Base-by-base conservation (phyloP, 1,140 invertebrate genomes). In the Cryptotermes secundus region DNA sequence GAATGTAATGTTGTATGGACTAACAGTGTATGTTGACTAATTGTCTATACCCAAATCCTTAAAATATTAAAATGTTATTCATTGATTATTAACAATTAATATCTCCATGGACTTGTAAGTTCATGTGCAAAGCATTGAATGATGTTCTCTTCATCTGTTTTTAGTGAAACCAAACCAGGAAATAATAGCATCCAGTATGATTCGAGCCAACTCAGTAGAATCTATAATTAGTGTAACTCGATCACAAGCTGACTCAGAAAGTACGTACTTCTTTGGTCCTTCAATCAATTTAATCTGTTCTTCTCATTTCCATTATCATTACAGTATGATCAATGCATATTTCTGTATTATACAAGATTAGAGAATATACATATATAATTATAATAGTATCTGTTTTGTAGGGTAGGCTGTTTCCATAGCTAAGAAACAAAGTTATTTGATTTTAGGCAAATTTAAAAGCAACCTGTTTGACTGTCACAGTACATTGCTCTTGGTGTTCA, bases 141-240 rank as follows among this genome's bases (percentile, higher is more conserved):
- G n/a, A 72, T 72, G 59, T 72, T 72, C 26, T 72, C 26, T 72
- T 72, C 59, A 72, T 72, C 59, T 72, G 59, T 72, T 72, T 72
- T 31, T 72, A 72, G 59, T 72, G 59, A 81, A 87, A 72, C 34
- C 19, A n/a, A 83, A 83, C 42, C 42, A 31, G 59, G 35, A 72
- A 83, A 49, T 83, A 72, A 72, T 53, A 35, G 59, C 82, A 72
- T 72, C 35, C 22, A 83, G 42, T 34, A 65, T 81, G 84, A 79
- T 84, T 35, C 79, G 87, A 84, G 87, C 87, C 82, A 88, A 87
- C 85, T 88, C 88, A n/a, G 86, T 87, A 34, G 88, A 88, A 85
- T 88, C 87, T 36, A 86, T 88, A 34, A 85, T 86, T 65, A 86
- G 86, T 83, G 42, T 86, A n/a, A 80, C 84, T 34, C 82, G 86